A percentile compares a stretch with the other conserved stretches of the same genome.
Evolutionary conservation across 2,797 vertebrate species (phyloP).

Genomic region (Rhinophrynus dorsalis): DNA sequence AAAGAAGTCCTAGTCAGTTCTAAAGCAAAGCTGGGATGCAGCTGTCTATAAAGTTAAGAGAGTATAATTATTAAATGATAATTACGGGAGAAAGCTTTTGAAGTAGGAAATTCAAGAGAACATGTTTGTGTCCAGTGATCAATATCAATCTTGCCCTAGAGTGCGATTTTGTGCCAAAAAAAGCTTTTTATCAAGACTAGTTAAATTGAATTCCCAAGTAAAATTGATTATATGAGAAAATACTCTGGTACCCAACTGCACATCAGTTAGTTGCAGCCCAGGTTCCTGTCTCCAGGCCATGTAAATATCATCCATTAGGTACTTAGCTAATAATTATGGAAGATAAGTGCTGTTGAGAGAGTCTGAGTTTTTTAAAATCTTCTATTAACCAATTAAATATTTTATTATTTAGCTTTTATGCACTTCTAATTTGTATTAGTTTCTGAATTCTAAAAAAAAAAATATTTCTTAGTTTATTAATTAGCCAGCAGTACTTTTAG

Average conservation of each 20-base stretch:
- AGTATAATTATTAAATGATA: conserved; percentile 79
- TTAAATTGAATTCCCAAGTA: conserved; percentile 73
- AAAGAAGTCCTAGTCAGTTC: conserved; percentile 66
- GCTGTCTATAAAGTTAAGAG: conserved; percentile 69
- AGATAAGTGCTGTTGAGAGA: too few species aligned
- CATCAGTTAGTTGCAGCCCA: too few species aligned
- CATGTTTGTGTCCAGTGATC: conserved; percentile 70
- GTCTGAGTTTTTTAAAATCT: too few species aligned
- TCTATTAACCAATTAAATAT: too few species aligned
- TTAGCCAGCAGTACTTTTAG: too few species aligned
- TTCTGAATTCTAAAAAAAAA: too few species aligned
- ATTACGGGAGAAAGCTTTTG: conserved; percentile 77
- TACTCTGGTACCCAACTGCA: conserved; percentile 72
- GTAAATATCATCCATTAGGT: too few species aligned
- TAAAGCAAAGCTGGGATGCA: conserved; percentile 80
- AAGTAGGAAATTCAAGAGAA: conserved; percentile 70
- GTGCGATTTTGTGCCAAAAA: conserved; percentile 75
- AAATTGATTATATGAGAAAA: conserved; percentile 74
- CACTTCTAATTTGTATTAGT: too few species aligned
- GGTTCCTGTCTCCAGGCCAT: too few species aligned
- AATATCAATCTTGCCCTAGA: conserved; percentile 77
- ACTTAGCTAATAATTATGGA: too few species aligned
- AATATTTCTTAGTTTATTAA: too few species aligned
- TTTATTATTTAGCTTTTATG: too few species aligned
- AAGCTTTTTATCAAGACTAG: conserved; percentile 68